Base-by-base conservation (phyloP, 2,888 invertebrate genomes). In the Ptychoptera contaminata region DNA sequence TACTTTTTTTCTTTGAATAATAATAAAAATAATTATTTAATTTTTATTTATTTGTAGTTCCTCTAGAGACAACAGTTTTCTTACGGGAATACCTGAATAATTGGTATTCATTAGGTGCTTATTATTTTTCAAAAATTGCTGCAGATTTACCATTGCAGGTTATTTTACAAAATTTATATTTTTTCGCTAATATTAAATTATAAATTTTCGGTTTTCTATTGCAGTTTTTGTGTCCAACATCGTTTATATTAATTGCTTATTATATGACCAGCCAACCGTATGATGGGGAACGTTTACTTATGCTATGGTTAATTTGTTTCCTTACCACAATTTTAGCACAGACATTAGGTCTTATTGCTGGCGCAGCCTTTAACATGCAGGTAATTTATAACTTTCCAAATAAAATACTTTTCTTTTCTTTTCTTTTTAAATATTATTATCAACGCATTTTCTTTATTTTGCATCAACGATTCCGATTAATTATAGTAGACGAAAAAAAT, bases 31-130 rank as follows among this genome's bases (percentile, higher is more conserved):
- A 44, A 31, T 41, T 15, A 23, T 45, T 37, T 37, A 31, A 23
- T 40, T 47, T 56, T 52, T 42, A 60, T 63, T 43, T 64, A 85
- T 85, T 85, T 71, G 84, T 87, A 31, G 85, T 85, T 71, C 84
- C 88, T 30, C 69, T 78, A 55, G 86, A 88, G 65, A 71, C 87
- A 58, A 75, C 80, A 10, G 77, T 87, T 15, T 76, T 87, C 48
- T 72, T 78, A 8, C 68, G 85, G 37, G 90, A 90, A 57, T 82
- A 88, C 60, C 79, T 86, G 55, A 90, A 91, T 62, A 77, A 85
- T 45, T 91, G 88, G 88, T 91, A 90, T 65, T 82, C 83, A 32
- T 66, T 87, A 1, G 76, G 75, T 37, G 79, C 86, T 1, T 87
- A 85, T 65, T 90, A 82, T 57, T 60, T 79, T n/a, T 79, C 88